A percentile compares a stretch with the other conserved stretches of the same genome.
Conservation (phyloP, 1,140 invertebrate genomes). For the Zaprionus tsacasi region DNA sequence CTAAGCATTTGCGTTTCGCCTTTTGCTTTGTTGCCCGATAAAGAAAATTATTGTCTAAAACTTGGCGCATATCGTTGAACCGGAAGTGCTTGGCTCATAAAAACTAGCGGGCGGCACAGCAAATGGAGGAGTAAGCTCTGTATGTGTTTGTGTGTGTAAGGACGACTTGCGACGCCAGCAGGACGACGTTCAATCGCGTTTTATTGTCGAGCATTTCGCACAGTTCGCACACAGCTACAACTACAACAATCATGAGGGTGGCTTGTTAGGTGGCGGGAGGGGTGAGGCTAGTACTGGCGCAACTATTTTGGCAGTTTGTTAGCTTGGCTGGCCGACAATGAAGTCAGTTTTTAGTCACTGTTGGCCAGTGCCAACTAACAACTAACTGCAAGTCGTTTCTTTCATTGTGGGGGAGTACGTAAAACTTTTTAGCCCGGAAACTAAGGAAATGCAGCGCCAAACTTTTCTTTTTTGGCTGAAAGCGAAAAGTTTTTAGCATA, state of each 20-base stretch:
- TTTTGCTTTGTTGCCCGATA: constrained; percentile 58
- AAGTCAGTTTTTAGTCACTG: constrained; percentile 70
- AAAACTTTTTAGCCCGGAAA: constrained; percentile 64
- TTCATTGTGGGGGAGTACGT: constrained; percentile 73
- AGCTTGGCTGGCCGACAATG: constrained; percentile 70
- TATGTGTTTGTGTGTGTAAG: constrained; percentile 26
- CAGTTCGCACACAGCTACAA: constrained; percentile 37
- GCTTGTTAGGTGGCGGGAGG: no score
- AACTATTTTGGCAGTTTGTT: constrained; percentile 78
- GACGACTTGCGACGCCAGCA: constrained; percentile 49
- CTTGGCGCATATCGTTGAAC: constrained; percentile 72
- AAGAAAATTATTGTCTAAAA: constrained; percentile 77
- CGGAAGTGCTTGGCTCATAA: constrained; percentile 71
- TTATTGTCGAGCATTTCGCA: constrained; percentile 74
- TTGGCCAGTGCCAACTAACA: constrained; percentile 67
- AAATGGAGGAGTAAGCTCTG: not conserved
- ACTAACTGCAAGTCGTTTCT: constrained; percentile 56
- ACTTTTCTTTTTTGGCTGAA: constrained; percentile 33
- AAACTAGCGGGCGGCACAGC: constrained; percentile 66
- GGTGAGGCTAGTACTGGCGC: not conserved
- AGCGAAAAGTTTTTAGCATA: constrained; percentile 48
- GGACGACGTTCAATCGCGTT: constrained; percentile 66
- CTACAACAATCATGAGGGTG: not conserved
- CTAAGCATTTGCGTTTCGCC: constrained; percentile 66
- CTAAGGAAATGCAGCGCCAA: constrained; percentile 67